Percentiles rank a stretch among this genome's conserved stretches.
phyloP scores from a whole-genome alignment of 2,888 invertebrate genomes.

The Apamea monoglypha region DNA sequence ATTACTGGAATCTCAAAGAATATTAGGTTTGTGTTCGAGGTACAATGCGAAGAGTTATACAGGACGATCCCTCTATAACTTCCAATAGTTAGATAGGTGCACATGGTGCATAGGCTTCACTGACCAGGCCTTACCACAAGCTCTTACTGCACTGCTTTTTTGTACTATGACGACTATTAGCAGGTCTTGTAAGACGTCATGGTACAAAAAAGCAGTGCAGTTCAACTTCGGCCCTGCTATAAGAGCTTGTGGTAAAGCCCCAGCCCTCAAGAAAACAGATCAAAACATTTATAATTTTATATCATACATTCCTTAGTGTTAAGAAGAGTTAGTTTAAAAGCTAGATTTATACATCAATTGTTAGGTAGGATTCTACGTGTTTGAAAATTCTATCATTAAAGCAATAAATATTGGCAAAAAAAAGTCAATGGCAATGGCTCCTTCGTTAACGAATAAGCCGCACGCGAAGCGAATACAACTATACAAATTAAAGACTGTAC shows the following conservation, averaged over 20 bases:
- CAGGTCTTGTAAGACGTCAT: no score
- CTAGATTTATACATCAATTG: slow-evolving; percentile 27
- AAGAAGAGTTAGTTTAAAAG: slow-evolving; percentile 30
- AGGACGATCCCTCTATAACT: neutral
- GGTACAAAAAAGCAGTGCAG: no score
- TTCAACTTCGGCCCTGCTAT: no score
- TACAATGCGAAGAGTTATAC: neutral
- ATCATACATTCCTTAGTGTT: slow-evolving; percentile 22
- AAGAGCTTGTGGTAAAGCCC: neutral
- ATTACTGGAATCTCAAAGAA: neutral
- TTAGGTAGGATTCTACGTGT: neutral
- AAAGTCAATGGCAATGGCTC: slow-evolving; percentile 6
- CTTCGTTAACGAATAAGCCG: slow-evolving; percentile 22
- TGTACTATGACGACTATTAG: no score
- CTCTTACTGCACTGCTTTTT: no score
- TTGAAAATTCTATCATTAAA: neutral
- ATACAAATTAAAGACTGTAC: slow-evolving; percentile 12
- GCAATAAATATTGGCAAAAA: neutral
- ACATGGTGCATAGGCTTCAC: neutral
- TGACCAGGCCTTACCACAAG: neutral
- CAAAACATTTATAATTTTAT: neutral
- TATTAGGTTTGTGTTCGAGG: neutral
- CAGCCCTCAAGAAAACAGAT: neutral
- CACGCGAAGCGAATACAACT: slow-evolving; percentile 14
- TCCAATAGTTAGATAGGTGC: neutral